These are phyloP conservation scores for Neofelis nebulosa DNA, from an alignment of 2,113 vertebrate species.

Conservation along the genomic window DNA sequence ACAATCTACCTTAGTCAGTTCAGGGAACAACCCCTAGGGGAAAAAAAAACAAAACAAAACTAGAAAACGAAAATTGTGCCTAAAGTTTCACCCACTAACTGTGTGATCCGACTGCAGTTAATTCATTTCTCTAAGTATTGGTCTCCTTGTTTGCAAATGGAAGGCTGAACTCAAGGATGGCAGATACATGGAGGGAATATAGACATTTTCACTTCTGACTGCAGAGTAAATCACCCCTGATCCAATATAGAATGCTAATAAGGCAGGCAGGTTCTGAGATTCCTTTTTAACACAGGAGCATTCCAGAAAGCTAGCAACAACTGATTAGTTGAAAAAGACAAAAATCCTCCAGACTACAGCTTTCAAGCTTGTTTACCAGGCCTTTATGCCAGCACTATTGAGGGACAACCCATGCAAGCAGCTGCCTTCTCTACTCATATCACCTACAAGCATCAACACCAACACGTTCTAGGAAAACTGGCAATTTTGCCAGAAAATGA, in stretches of 20 bases:
- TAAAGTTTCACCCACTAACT: neutral
- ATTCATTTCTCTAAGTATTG: neutral
- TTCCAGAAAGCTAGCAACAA: neutral
- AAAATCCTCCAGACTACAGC: neutral
- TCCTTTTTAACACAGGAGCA: neutral
- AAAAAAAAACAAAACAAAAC: neutral
- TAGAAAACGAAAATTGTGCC: neutral
- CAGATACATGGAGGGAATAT: neutral
- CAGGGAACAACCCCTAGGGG: neutral
- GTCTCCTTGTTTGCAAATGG: neutral
- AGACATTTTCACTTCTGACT: neutral
- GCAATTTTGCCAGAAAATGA: neutral
- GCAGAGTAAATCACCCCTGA: neutral
- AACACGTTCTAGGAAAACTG: neutral
- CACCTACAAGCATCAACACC: neutral
- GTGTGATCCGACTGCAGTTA: neutral
- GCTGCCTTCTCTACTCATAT: neutral
- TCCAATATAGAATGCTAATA: neutral
- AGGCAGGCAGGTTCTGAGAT: neutral
- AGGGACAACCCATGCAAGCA: neutral
- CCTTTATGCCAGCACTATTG: neutral
- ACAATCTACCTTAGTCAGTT: neutral
- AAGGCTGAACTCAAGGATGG: neutral
- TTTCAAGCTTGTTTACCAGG: neutral
- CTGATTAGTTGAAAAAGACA: neutral